Percentiles rank a stretch among this genome's conserved stretches.
These are phyloP conservation scores for Phocoena sinus DNA, from an alignment of 2,113 vertebrate species.

Conservation along the genomic window DNA sequence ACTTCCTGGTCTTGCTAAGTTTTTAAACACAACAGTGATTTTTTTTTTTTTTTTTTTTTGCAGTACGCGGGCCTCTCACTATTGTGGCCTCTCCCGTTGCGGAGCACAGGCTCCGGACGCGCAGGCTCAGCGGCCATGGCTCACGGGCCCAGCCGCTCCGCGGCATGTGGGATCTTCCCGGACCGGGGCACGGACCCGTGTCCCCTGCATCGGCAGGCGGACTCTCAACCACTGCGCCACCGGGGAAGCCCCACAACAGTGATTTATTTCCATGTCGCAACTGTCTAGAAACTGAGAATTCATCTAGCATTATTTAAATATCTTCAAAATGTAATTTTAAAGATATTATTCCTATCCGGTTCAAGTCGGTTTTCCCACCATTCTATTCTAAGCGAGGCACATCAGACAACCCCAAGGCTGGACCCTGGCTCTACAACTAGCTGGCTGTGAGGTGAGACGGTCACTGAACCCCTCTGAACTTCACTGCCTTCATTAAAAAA, in stretches of 20 bases:
- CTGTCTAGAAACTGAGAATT: not conserved
- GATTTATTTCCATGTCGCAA: not conserved
- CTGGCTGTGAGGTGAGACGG: not conserved
- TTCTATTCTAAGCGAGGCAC: not conserved
- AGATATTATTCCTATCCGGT: not conserved
- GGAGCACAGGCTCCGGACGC: too few species aligned
- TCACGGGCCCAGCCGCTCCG: too few species aligned
- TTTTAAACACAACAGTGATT: constrained; percentile 18
- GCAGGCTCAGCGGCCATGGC: too few species aligned
- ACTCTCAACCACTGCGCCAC: too few species aligned
- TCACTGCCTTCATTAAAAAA: not conserved
- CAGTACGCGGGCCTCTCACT: too few species aligned
- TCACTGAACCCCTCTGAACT: not conserved
- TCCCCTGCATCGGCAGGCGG: too few species aligned
- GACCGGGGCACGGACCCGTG: too few species aligned
- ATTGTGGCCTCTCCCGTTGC: too few species aligned
- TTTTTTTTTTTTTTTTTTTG: too few species aligned
- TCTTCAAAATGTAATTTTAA: not conserved
- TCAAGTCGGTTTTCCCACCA: not conserved
- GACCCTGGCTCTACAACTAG: not conserved
- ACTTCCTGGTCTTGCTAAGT: not conserved
- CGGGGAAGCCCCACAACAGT: not conserved
- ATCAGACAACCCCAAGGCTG: not conserved
- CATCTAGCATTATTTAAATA: not conserved
- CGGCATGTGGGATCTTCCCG: too few species aligned